These are phyloP conservation scores for Phyllostomus discolor DNA, from an alignment of 2,113 vertebrate species.

Conservation along the genomic window DNA sequence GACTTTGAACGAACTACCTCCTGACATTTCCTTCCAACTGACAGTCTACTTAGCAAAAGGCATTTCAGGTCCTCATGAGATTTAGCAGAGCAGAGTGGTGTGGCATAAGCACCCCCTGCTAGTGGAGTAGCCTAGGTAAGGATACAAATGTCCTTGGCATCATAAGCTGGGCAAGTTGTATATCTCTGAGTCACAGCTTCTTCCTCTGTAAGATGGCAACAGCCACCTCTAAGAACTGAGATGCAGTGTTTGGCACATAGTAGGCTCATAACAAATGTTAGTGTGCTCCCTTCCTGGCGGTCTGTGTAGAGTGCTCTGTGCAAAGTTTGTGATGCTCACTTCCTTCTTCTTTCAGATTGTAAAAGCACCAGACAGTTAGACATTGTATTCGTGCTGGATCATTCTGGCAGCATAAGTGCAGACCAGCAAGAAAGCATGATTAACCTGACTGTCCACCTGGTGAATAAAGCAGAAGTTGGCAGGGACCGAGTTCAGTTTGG, in stretches of 20 bases:
- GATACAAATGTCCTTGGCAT: background rate
- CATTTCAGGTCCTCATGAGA: background rate
- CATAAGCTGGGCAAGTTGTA: background rate
- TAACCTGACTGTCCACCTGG: conserved; percentile 70
- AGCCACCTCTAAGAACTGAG: background rate
- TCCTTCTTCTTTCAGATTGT: conserved; percentile 70
- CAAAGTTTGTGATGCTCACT: background rate
- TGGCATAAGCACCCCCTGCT: rapidly evolving
- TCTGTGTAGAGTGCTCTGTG: no score
- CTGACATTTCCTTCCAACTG: background rate
- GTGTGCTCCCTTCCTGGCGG: background rate
- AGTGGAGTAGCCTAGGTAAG: rapidly evolving
- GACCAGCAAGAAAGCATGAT: conserved; percentile 67
- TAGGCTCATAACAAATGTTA: background rate
- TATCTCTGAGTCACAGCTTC: background rate
- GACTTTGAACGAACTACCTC: background rate
- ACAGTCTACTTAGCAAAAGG: background rate
- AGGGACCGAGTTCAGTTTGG: conserved; percentile 74
- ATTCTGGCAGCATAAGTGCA: conserved; percentile 59
- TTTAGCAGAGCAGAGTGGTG: background rate
- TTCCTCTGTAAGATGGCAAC: background rate
- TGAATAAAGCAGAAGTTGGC: conserved; percentile 74
- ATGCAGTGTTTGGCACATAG: background rate
- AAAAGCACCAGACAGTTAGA: conserved; percentile 72
- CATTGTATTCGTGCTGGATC: conserved; percentile 79